phyloP scores from a whole-genome alignment of 2,797 vertebrate species.

The Macrochelys suwanniensis region DNA sequence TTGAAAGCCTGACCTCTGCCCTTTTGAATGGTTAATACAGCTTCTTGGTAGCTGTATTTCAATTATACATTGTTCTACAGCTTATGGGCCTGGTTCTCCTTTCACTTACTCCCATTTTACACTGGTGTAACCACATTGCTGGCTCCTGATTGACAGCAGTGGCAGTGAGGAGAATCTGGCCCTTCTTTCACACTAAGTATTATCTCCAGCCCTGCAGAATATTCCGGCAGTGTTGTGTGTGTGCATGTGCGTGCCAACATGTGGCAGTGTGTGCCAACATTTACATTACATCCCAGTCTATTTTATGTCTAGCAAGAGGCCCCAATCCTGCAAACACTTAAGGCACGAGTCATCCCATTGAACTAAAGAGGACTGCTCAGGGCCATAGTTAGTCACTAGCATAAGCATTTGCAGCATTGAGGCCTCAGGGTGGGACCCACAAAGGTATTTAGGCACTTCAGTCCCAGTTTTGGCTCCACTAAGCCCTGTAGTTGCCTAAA shows the following conservation, averaged over 20 bases:
- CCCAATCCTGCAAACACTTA: background rate
- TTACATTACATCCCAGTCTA: background rate
- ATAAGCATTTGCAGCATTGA: constrained; percentile 42
- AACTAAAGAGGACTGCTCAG: constrained; percentile 64
- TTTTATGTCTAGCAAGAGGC: constrained; percentile 36
- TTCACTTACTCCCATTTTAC: background rate
- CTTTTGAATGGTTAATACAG: background rate
- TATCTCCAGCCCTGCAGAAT: background rate
- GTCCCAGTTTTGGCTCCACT: background rate
- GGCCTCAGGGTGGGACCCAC: background rate
- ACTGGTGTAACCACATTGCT: background rate
- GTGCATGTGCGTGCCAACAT: no score
- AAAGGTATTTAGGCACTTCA: background rate
- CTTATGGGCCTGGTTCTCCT: background rate
- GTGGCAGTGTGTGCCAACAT: constrained; percentile 37
- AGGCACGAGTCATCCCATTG: background rate
- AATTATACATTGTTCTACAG: background rate
- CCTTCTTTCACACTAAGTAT: background rate
- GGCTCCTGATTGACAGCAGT: background rate
- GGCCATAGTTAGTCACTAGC: constrained; percentile 58
- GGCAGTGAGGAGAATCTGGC: background rate
- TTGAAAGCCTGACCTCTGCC: background rate
- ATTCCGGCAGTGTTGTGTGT: background rate
- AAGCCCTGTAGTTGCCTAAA: background rate
- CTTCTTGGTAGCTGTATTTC: background rate